phyloP scores from a whole-genome alignment of 1,140 invertebrate species.

The Aporrectodea caliginosa region DNA sequence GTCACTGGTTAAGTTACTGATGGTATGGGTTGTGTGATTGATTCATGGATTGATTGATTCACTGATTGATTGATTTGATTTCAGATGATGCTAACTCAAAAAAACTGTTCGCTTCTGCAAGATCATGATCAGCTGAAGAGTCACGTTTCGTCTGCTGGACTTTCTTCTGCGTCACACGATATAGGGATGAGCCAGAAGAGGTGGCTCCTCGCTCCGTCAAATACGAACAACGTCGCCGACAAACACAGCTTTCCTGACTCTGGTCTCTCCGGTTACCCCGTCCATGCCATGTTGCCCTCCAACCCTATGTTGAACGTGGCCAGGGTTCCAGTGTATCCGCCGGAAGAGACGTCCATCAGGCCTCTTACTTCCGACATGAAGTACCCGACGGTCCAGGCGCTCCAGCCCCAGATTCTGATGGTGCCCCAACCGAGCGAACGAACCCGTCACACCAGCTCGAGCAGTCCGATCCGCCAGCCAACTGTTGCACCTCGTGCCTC shows the following conservation, averaged over 20 bases:
- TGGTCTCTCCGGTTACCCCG: neutral
- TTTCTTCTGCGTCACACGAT: neutral
- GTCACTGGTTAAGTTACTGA: too few relatives aligned
- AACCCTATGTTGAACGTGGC: neutral
- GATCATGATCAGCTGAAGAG: neutral
- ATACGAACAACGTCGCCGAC: neutral
- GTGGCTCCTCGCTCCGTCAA: neutral
- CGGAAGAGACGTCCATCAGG: neutral
- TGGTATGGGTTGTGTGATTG: too few relatives aligned
- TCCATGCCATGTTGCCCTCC: neutral
- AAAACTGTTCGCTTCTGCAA: neutral
- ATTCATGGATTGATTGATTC: neutral
- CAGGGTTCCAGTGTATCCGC: neutral
- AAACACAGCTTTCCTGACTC: neutral
- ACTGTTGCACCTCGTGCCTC: neutral
- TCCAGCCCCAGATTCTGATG: neutral
- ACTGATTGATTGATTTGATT: neutral
- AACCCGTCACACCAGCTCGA: neutral
- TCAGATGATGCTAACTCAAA: neutral
- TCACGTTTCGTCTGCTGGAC: neutral
- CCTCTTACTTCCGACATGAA: neutral
- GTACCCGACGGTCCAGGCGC: neutral
- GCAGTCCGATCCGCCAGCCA: neutral
- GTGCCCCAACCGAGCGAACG: neutral
- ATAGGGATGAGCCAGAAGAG: neutral